These are phyloP conservation scores for Elgaria multicarinata DNA, from an alignment of 2,113 vertebrate genomes.

Conservation along the genomic window DNA sequence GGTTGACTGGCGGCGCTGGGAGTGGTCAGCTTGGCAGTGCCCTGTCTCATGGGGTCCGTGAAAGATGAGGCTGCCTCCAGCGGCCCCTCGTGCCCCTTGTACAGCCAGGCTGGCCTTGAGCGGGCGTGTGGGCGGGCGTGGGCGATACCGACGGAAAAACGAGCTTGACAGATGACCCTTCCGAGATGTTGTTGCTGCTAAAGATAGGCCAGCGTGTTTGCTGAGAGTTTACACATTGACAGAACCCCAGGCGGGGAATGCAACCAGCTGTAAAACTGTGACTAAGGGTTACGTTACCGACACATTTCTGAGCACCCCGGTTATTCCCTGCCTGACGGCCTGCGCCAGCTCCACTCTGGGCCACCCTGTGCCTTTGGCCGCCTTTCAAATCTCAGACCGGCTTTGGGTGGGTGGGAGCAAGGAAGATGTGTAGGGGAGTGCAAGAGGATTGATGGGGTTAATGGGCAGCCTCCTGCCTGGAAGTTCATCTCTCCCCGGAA, in stretches of 20 bases:
- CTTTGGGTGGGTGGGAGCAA: not conserved
- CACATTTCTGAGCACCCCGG: not conserved
- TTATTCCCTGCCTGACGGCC: not conserved
- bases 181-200: too few species aligned
- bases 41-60: not conserved
- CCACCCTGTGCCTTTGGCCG: not conserved
- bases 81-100: not conserved
- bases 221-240: not conserved
- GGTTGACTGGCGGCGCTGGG: too few species aligned
- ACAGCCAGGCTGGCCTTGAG: not conserved
- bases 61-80: not conserved
- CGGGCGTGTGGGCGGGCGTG: too few species aligned
- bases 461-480: too few species aligned
- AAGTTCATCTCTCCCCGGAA: too few species aligned
- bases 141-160: too few species aligned
- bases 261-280: not conserved
- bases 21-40: too few species aligned
- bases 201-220: not conserved
- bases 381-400: not conserved
- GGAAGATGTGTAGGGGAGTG: too few species aligned
- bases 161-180: not conserved
- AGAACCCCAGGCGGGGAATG: not conserved
- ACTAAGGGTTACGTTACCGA: not conserved
- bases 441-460: not conserved
- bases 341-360: not conserved